These are phyloP conservation scores for Zaprionus davidi DNA, from an alignment of 1,140 invertebrate genomes.

Conservation along the genomic window DNA sequence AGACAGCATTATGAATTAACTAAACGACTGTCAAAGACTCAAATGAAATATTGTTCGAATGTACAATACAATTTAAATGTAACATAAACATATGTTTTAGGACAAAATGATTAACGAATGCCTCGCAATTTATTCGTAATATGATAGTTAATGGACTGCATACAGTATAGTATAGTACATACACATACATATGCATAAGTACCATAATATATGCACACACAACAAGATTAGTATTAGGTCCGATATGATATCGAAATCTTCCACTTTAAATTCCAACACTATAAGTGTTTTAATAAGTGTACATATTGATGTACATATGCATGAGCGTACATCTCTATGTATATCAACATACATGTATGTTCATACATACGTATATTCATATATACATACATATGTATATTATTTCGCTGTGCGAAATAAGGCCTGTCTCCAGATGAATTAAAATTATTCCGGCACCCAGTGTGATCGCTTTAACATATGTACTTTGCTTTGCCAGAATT, in stretches of 20 bases:
- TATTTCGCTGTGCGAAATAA: background rate
- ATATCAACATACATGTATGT: too few species aligned
- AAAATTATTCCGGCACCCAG: too few species aligned
- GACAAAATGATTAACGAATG: constrained; percentile 16
- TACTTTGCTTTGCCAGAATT: too few species aligned
- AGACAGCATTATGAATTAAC: background rate
- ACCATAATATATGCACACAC: background rate
- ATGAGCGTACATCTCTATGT: background rate
- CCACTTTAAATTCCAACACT: constrained; percentile 33
- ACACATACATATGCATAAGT: too few species aligned
- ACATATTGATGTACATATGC: background rate
- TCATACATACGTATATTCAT: too few species aligned
- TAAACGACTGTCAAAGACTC: constrained; percentile 51
- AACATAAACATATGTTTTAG: constrained; percentile 5
- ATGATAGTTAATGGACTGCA: background rate
- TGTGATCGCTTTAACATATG: too few species aligned
- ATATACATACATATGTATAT: background rate
- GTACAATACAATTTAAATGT: background rate
- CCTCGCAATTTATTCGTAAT: constrained; percentile 28
- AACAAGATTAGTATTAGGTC: background rate
- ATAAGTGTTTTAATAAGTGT: constrained; percentile 11
- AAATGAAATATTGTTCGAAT: constrained; percentile 43
- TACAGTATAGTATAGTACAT: background rate
- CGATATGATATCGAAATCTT: constrained; percentile 12
- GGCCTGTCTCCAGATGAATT: too few species aligned